These are phyloP conservation scores for Plectrocnemia conspersa DNA, from an alignment of 1,140 invertebrate species.

Conservation along the genomic window DNA sequence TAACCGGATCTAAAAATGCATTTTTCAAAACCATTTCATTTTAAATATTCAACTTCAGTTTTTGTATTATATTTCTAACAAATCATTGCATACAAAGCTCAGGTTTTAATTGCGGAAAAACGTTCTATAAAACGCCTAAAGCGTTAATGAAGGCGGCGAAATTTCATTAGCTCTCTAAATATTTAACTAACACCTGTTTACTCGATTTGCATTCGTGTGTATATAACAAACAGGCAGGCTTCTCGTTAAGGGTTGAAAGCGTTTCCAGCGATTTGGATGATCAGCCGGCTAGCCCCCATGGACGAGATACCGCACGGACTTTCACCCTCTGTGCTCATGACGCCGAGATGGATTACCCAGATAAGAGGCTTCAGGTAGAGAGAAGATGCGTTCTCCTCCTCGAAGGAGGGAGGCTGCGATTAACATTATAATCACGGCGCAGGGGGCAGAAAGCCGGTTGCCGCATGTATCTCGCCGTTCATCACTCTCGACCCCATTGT, in stretches of 20 bases:
- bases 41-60: no score
- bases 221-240: not conserved
- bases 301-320: constrained; percentile 29
- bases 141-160: not conserved
- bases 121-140: no score
- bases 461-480: constrained; percentile 19
- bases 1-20: no score
- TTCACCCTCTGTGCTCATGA: constrained; percentile 3
- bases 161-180: no score
- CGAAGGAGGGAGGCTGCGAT: constrained; percentile 11
- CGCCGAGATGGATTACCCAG: constrained; percentile 15
- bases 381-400: not conserved
- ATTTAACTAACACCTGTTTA: no score
- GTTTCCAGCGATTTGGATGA: not conserved
- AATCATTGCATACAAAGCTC: no score
- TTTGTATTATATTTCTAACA: no score
- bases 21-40: no score
- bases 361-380: constrained; percentile 20
- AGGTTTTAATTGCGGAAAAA: no score
- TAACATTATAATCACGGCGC: constrained; percentile 33
- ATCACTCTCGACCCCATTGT: constrained; percentile 19
- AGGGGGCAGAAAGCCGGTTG: not conserved
- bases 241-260: not conserved
- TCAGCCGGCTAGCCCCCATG: not conserved
- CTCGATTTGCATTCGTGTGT: no score